These are phyloP conservation scores for Maniola hyperantus DNA, from an alignment of 2,888 invertebrate species.

Conservation along the genomic window DNA sequence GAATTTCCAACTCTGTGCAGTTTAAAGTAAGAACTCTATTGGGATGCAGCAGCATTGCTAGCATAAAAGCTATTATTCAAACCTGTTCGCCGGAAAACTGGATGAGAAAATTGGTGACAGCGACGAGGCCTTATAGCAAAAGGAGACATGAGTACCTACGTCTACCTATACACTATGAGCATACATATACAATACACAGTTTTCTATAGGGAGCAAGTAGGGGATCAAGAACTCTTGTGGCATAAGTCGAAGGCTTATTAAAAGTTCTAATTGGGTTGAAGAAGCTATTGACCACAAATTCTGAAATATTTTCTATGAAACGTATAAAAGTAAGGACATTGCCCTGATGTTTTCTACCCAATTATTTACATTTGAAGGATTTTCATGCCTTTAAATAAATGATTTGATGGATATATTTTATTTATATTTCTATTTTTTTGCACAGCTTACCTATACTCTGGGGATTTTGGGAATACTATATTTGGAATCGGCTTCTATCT, in stretches of 20 bases:
- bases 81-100: constrained; percentile 19
- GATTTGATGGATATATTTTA: neutral
- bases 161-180: neutral
- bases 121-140: neutral
- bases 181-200: neutral
- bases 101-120: constrained; percentile 23
- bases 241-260: neutral
- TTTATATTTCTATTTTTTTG: neutral
- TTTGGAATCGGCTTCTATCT: too few species aligned
- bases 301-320: neutral
- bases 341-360: neutral
- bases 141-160: neutral
- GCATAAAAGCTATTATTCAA: constrained; percentile 22
- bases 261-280: neutral
- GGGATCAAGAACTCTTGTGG: neutral
- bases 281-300: neutral
- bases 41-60: neutral
- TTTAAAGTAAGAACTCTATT: neutral
- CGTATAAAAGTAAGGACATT: neutral
- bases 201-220: neutral
- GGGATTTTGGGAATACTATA: neutral
- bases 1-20: neutral
- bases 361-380: neutral
- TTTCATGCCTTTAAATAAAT: neutral
- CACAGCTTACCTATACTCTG: neutral